Base-by-base conservation (phyloP, 2,888 invertebrate genomes). In the Anorthoa munda region DNA sequence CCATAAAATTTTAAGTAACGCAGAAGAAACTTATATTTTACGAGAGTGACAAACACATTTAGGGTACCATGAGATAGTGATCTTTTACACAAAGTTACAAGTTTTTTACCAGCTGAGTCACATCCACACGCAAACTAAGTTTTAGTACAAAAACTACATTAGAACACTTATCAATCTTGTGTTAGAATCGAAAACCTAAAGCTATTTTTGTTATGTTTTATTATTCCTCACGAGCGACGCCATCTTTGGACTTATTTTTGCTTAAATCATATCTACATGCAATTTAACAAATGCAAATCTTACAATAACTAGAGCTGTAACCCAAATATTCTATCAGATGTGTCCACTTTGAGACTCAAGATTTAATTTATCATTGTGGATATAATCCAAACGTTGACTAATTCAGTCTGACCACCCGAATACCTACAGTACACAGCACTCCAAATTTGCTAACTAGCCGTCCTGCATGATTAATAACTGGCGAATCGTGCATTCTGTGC, bases 401-500 rank as follows among this genome's bases (percentile, higher is more conserved):
- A 87, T 84, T 82, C 75, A 80, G 79, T 83, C 85, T 67, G 55
- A 84, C 80, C 78, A 85, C 72, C 79, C 66, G 81, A 85, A 90
- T 90, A 92, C 92, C 90, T 90, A 66, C 89, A 91, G 87, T 90
- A 90, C 89, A 92, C 89, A 90, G 91, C 90, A 91, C 93, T 93
- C 91, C 90, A 94, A 93, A 94, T 94, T 93, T 83, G 91, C 93
- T 95, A 96, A 96, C 95, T 95, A 95, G 95, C 93, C 93, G 91
- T 94, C 93, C 90, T 94, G 94, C 93, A 95, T 95, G 96, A 96
- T 96, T 96, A 95, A 96, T 95, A 95, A 93, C 94, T 91, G 93
- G 94, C 91, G 95, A 94, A 94, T 95, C 93, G 94, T 93, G 94
- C 93, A 94, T 95, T 94, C 93, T 92, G 92, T 88, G 93, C 91